Evolutionary conservation across 2,888 invertebrate species (phyloP), one percentile per base, ranked within the genome.

Genomic region (Dugesia japonica): DNA sequence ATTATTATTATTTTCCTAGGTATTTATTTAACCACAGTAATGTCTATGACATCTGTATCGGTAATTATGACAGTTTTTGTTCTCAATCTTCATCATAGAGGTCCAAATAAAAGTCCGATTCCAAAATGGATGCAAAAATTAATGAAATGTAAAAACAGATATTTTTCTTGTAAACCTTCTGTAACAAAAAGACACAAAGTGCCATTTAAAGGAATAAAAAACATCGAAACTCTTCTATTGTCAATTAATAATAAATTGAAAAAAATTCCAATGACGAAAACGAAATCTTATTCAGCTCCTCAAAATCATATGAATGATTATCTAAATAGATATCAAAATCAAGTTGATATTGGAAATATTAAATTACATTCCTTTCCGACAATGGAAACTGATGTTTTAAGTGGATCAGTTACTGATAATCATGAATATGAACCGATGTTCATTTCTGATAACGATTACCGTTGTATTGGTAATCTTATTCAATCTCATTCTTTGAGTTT

Each of bases 41-140:
- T 87, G 87, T 85, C 86, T 28, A 84, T 87, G 81, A 87, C 87
- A n/a, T 87, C 87, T 31, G 84, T 87, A 77, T 87, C 87, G 1
- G 87, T 86, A 78, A 86, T 87, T 76, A 85, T 86, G 84, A 87
- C 87, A 0, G 87, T 87, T 73, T 84, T 86, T 78, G 87, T 88
- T 1, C 83, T 88, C 23, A 88, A 88, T 81, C 86, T 87, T 77
- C 87, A 88, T 80, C 87, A 87, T 81, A 83, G 87, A 74, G 86
- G 86, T 4, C 87, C 86, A 15, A 83, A 71, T 15, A 85, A 86
- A 79, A 83, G 83, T 71, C 83, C 84, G 77, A 85, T 87, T 17
- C 87, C 87, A 0, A 77, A 80, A 31, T 87, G 87, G 86, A 81
- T 87, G 72, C 80, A 84, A 23, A 72, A 13, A n/a, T 28, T 72